phyloP scores from a whole-genome alignment of 2,888 invertebrate genomes.

The Phymatocera aterrima region DNA sequence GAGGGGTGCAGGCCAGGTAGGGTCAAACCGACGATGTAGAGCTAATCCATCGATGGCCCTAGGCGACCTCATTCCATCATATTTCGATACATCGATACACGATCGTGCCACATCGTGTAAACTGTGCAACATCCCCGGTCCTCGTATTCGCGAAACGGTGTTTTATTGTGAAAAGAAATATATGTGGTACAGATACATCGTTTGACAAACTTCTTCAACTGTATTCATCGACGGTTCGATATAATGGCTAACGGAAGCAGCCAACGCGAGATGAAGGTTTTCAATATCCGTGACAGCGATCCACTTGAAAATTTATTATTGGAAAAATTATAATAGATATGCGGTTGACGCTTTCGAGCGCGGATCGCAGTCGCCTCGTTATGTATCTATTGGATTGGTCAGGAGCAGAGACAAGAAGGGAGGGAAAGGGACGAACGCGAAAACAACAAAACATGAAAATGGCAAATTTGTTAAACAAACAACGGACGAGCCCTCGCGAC shows the following conservation, averaged over 20 bases:
- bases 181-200: no score
- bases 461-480: slow-evolving; percentile 24
- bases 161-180: slow-evolving; percentile 24
- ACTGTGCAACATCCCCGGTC: not conserved
- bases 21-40: slow-evolving; percentile 20
- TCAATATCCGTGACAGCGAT: slow-evolving; percentile 18
- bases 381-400: slow-evolving; percentile 27
- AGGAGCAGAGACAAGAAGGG: not conserved
- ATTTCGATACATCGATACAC: slow-evolving; percentile 23
- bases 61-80: not conserved
- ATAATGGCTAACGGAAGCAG: not conserved
- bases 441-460: not conserved
- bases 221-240: not conserved
- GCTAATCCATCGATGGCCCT: slow-evolving; percentile 38
- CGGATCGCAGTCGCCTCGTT: not conserved
- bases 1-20: slow-evolving; percentile 38
- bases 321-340: no score
- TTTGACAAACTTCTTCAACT: not conserved
- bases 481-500: not conserved
- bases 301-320: no score
- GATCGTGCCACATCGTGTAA: not conserved
- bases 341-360: no score
- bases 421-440: not conserved
- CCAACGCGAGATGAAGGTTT: not conserved
- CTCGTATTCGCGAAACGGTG: not conserved